Evolutionary conservation across 2,113 vertebrate species (phyloP).

Genomic region (Mohoua ochrocephala): DNA sequence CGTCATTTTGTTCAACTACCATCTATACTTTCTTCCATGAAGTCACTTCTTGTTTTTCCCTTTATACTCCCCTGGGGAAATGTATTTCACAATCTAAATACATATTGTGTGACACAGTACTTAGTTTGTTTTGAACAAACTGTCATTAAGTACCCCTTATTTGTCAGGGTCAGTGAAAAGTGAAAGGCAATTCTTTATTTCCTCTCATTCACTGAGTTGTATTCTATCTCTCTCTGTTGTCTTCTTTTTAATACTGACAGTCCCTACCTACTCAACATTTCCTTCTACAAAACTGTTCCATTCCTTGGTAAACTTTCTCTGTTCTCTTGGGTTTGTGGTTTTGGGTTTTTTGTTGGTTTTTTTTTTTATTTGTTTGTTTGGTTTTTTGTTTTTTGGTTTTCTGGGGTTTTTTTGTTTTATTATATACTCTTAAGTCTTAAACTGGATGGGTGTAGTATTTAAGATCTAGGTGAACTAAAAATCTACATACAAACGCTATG

Average conservation of each 20-base stretch:
- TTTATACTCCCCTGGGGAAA: neutral
- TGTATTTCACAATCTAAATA: neutral
- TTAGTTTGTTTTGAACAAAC: neutral
- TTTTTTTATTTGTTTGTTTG: too few species aligned
- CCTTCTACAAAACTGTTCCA: neutral
- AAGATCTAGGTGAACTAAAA: neutral
- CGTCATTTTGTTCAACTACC: neutral
- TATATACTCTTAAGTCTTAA: neutral
- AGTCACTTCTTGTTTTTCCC: neutral
- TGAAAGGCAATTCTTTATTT: neutral
- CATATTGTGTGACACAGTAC: neutral
- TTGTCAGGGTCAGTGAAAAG: neutral
- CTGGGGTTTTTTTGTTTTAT: neutral
- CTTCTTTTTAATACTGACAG: neutral
- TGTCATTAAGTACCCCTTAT: neutral
- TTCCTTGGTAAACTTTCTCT: neutral
- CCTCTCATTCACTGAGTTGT: neutral
- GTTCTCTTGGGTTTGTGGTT: neutral
- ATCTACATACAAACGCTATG: neutral
- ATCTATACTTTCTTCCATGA: neutral
- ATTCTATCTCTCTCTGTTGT: neutral
- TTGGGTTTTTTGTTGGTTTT: neutral
- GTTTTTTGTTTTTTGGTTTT: neutral
- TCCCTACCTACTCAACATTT: neutral
- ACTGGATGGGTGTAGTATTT: neutral